phyloP scores from a whole-genome alignment of 2,797 vertebrate species.

The Cacajao melanocephalus region DNA sequence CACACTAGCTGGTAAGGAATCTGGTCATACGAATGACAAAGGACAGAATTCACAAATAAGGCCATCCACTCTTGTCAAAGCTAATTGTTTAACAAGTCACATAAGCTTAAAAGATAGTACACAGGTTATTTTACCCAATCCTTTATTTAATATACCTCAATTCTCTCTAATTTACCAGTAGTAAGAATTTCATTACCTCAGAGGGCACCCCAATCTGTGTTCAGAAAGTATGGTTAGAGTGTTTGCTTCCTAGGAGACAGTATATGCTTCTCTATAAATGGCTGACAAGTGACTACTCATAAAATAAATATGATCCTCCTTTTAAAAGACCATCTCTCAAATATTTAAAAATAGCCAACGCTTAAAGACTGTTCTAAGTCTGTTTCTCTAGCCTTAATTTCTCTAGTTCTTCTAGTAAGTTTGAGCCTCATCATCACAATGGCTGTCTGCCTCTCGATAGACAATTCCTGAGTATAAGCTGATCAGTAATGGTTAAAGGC shows the following conservation, averaged over 20 bases:
- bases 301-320: constrained; percentile 22
- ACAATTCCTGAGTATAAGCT: background rate
- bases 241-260: constrained; percentile 33
- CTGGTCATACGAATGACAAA: background rate
- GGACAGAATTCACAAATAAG: background rate
- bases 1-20: background rate
- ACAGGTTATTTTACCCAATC: background rate
- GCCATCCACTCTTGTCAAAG: background rate
- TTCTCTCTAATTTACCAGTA: background rate
- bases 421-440: background rate
- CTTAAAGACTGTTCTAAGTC: background rate
- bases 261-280: background rate
- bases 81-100: background rate
- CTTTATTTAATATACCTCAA: background rate
- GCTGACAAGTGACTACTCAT: background rate
- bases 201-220: background rate
- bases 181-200: background rate
- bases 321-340: constrained; percentile 17
- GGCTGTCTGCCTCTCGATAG: background rate
- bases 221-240: background rate
- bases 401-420: background rate
- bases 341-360: constrained; percentile 31
- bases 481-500: background rate
- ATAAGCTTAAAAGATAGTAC: background rate
- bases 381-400: background rate